phyloP scores from a whole-genome alignment of 2,113 vertebrate species.

The Rattus rattus region DNA sequence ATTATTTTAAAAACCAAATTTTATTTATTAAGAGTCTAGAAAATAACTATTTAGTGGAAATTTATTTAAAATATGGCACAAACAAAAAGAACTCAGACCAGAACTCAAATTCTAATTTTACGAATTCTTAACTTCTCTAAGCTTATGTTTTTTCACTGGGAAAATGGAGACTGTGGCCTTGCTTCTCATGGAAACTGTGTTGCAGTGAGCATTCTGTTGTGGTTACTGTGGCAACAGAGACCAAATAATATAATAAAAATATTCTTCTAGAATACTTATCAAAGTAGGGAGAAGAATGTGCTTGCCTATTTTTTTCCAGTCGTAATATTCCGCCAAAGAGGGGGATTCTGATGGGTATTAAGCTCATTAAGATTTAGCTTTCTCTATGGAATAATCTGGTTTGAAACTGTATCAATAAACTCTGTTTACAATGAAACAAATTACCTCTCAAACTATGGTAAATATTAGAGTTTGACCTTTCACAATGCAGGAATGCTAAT shows the following conservation, averaged over 20 bases:
- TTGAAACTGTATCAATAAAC: not conserved
- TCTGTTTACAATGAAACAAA: constrained; percentile 48
- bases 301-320: not conserved
- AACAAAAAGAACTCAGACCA: not conserved
- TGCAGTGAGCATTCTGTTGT: not conserved
- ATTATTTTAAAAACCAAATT: not conserved
- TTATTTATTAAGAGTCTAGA: not conserved
- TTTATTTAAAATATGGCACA: not conserved
- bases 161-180: not conserved
- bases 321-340: constrained; percentile 18
- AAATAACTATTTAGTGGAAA: not conserved
- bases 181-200: not conserved
- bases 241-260: not conserved
- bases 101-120: not conserved
- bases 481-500: not conserved
- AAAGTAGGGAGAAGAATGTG: not conserved
- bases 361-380: constrained; percentile 48
- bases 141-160: not conserved
- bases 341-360: not conserved
- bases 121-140: not conserved
- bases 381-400: constrained; percentile 19
- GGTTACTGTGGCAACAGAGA: constrained; percentile 28
- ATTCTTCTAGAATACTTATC: constrained; percentile 7
- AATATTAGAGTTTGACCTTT: constrained; percentile 12
- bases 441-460: not conserved